Percentiles rank a stretch among this genome's conserved stretches.
Evolutionary conservation across 2,888 invertebrate species (phyloP).

Genomic region (Leucophenga montana): DNA sequence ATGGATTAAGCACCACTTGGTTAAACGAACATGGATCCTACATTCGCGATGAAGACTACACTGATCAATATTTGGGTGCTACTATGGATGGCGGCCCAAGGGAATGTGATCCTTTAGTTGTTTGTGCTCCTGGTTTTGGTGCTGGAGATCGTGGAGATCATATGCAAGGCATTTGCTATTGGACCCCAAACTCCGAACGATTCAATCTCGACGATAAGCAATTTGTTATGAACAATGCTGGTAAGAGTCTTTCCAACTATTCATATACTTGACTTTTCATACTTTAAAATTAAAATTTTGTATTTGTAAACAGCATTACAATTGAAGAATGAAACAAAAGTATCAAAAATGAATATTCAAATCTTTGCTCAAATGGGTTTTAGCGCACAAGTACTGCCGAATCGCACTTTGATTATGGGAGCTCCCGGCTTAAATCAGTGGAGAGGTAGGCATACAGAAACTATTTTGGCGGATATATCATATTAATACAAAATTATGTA

Average conservation of each 20-base stretch:
- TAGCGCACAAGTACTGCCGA: conserved; percentile 69
- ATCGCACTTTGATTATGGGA: conserved; percentile 70
- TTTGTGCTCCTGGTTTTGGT: conserved; percentile 54
- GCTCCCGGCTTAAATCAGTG: conserved; percentile 71
- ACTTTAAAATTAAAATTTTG: too few species aligned
- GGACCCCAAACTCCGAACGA: too few species aligned
- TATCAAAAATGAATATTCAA: too few species aligned
- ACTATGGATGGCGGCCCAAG: conserved; percentile 67
- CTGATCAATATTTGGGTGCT: conserved; percentile 72
- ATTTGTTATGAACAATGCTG: not conserved
- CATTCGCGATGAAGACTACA: conserved; percentile 22
- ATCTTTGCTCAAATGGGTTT: conserved; percentile 67
- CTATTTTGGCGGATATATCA: conserved; percentile 11
- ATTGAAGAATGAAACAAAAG: not conserved
- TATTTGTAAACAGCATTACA: not conserved
- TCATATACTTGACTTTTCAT: too few species aligned
- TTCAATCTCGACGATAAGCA: not conserved
- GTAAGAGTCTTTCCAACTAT: too few species aligned
- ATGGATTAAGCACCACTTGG: not conserved
- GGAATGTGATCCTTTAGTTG: conserved; percentile 61
- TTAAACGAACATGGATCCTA: not conserved
- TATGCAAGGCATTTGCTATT: conserved; percentile 73
- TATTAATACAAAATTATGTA: not conserved
- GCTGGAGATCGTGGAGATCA: conserved; percentile 58
- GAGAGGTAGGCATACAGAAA: conserved; percentile 63